These are phyloP conservation scores for Chymomyza caudatula DNA, from an alignment of 2,888 invertebrate genomes.

Conservation along the genomic window DNA sequence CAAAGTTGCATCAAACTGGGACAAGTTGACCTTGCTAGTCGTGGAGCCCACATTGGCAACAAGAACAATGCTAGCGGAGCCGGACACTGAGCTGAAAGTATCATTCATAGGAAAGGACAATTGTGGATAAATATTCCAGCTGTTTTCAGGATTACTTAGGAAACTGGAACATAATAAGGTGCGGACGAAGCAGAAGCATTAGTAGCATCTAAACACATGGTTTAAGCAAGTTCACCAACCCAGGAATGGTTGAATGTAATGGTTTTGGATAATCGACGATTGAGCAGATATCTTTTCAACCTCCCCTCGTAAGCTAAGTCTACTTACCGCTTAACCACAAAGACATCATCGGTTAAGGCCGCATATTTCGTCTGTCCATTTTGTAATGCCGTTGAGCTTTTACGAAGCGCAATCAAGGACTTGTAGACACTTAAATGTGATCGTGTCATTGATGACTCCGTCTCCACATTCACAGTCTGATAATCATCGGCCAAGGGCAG, in stretches of 20 bases:
- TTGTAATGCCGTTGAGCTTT: slow-evolving; percentile 59
- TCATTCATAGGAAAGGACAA: no score
- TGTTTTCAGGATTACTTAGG: no score
- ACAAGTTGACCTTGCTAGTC: slow-evolving; percentile 43
- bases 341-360: slow-evolving; percentile 59
- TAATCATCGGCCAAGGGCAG: slow-evolving; percentile 80
- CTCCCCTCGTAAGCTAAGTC: no score
- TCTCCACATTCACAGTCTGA: slow-evolving; percentile 80
- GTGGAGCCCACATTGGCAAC: slow-evolving; percentile 62
- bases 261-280: no score
- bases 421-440: slow-evolving; percentile 83
- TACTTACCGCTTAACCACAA: slow-evolving; percentile 69
- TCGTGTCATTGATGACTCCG: slow-evolving; percentile 75
- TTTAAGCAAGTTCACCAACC: no score
- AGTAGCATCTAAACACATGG: no score
- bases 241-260: no score
- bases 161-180: no score
- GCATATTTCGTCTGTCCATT: slow-evolving; percentile 65
- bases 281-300: no score
- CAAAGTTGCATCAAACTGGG: slow-evolving; percentile 47
- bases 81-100: slow-evolving; percentile 43
- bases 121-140: no score
- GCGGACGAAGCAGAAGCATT: no score
- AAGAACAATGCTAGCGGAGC: slow-evolving; percentile 47
- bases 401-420: slow-evolving; percentile 78